Base-by-base conservation (phyloP, 2,113 vertebrate genomes). In the Ammodramus savannarum region DNA sequence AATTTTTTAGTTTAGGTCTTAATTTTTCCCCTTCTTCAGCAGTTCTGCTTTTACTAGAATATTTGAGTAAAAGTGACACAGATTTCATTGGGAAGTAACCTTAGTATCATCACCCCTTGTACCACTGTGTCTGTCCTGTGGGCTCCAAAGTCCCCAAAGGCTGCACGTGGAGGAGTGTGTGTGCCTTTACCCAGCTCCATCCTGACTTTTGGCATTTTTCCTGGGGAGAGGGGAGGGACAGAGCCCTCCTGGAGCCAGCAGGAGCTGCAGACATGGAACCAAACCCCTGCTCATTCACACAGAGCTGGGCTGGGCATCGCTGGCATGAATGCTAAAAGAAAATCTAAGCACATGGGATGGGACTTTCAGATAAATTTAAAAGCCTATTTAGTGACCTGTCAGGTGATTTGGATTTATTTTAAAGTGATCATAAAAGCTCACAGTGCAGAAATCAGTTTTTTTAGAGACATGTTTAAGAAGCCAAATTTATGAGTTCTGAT, bases 1-100 rank as follows among this genome's bases (percentile, higher is more conserved):
- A 10, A 2, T 66, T 97, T 97, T 85, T 91, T 92, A 85, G 59
- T 74, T 97, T 87, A 87, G 31, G 46, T 67, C 74, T 41, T 83
- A 68, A 43, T 48, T 55, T 52, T 72, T 12, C 1, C 44, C 10
- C 55, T 67, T 32, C 5, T 57, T 87, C 25, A 67, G 10, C 22
- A 39, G 18, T n/a, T 71, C 19, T 7, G 4, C 21, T 85, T 81
- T 59, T 38, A 21, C 14, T 51, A 19, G 16, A 25, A 59, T 3
- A 3, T 78, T 38, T 34, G 15, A 71, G 59, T 36, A 34, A 67
- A 78, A 89, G 16, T 17, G 3, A 55, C 3, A 1, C 11, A 51
- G 20, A 27, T 44, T 68, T 68, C 15, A 9, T 11, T n/a, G 78
- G 65, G 26, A 31, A 43, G 7, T 14, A 14, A 9, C 18, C 10